A percentile compares a stretch with the other conserved stretches of the same genome.
Evolutionary conservation across 1,140 invertebrate species (phyloP).

Genomic region (Rhagoletis zephyria): DNA sequence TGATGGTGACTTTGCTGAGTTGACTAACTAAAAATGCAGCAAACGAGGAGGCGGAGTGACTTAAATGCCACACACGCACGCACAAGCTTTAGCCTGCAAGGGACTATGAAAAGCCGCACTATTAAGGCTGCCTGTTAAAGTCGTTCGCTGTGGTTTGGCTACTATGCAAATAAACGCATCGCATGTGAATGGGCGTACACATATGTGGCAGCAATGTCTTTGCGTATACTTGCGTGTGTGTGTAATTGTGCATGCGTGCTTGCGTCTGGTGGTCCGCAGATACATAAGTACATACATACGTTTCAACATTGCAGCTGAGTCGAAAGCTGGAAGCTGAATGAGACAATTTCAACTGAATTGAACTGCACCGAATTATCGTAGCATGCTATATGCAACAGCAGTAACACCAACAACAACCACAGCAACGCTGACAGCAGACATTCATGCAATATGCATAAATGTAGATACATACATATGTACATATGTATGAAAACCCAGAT

Average conservation of each 20-base stretch:
- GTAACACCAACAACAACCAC: not conserved
- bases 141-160: constrained; percentile 12
- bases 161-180: not conserved
- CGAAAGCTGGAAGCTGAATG: not conserved
- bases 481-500: not conserved
- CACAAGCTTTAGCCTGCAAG: not conserved
- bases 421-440: not conserved
- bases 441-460: constrained; percentile 15
- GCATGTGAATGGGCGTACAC: not conserved
- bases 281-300: not conserved
- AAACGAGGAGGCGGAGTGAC: not conserved
- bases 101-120: not conserved
- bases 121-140: constrained; percentile 18
- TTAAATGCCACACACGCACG: not conserved
- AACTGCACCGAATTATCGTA: constrained; percentile 25
- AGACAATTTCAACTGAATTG: constrained; percentile 49
- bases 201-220: not conserved
- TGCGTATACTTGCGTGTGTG: not conserved
- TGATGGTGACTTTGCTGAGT: not conserved
- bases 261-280: constrained; percentile 22
- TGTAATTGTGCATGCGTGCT: constrained; percentile 42
- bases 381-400: not conserved
- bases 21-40: not conserved
- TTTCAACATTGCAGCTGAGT: not conserved
- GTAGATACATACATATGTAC: not conserved